These are phyloP conservation scores for Leucopsar rothschildi DNA, from an alignment of 2,113 vertebrate genomes.

Conservation along the genomic window DNA sequence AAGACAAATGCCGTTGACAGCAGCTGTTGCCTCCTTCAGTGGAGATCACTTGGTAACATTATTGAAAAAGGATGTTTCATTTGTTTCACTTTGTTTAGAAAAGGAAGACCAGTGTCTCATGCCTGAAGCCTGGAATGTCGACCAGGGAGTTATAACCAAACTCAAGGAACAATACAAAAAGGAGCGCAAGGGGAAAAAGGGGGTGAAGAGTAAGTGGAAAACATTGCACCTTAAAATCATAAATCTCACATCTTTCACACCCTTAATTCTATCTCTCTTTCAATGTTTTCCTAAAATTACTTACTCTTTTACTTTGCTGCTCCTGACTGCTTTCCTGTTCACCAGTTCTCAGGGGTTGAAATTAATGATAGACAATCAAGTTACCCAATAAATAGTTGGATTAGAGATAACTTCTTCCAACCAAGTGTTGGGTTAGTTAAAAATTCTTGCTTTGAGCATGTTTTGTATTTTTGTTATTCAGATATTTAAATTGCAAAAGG, in stretches of 20 bases:
- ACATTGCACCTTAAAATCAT: conserved; percentile 76
- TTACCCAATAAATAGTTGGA: conserved; percentile 37
- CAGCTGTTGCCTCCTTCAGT: conserved; percentile 57
- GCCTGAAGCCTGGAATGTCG: conserved; percentile 99
- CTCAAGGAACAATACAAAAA: conserved; percentile 99
- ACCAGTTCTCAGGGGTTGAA: conserved; percentile 76
- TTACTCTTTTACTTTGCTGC: conserved; percentile 82
- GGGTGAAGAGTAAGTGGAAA: conserved; percentile 99
- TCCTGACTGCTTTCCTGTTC: conserved; percentile 75
- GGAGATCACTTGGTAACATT: conserved; percentile 56
- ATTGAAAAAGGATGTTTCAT: conserved; percentile 84
- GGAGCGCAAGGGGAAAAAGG: conserved; percentile 99
- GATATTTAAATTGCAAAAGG: not conserved
- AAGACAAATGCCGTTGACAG: conserved; percentile 46
- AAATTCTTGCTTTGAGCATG: not conserved
- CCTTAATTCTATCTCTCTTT: conserved; percentile 70
- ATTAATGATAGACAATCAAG: conserved; percentile 61
- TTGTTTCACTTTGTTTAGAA: conserved; percentile 94
- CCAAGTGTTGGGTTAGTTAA: not conserved
- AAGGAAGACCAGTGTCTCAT: conserved; percentile 95
- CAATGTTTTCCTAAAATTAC: conserved; percentile 81
- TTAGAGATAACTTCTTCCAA: conserved; percentile 27
- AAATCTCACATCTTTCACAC: conserved; percentile 74
- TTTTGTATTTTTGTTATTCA: not conserved
- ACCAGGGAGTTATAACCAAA: conserved; percentile 99